These are phyloP conservation scores for Biston stratarius DNA, from an alignment of 2,888 invertebrate genomes.

Conservation along the genomic window DNA sequence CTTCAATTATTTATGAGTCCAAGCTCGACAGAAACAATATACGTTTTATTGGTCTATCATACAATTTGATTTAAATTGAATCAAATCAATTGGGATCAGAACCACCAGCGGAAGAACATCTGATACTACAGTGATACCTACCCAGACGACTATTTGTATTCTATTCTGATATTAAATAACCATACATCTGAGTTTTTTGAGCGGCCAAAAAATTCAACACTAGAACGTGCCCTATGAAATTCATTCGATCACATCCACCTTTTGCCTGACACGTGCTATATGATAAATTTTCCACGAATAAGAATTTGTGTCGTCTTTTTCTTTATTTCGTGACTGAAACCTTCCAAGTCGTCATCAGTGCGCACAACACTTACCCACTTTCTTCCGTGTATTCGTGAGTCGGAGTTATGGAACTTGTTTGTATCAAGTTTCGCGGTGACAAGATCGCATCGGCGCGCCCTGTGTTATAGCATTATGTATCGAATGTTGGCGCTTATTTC, in stretches of 20 bases:
- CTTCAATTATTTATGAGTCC: no score
- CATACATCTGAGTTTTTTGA: no score
- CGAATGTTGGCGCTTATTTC: slow-evolving; percentile 29
- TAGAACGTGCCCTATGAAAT: neutral
- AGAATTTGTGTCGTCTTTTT: neutral
- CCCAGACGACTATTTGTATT: no score
- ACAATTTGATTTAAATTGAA: no score
- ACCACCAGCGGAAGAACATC: no score
- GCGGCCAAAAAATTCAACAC: neutral
- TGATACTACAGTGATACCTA: no score
- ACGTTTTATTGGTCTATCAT: no score
- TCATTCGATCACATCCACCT: neutral
- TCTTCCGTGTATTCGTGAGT: slow-evolving; percentile 45
- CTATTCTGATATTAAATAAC: no score
- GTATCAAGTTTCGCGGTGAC: slow-evolving; percentile 39
- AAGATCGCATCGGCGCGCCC: slow-evolving; percentile 29
- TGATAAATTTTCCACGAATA: neutral
- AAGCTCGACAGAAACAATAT: no score
- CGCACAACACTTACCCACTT: slow-evolving; percentile 37
- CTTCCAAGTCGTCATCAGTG: slow-evolving; percentile 13
- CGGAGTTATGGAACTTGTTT: slow-evolving; percentile 38
- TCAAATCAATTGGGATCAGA: no score
- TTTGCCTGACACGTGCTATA: neutral
- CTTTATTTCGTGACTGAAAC: slow-evolving; percentile 1
- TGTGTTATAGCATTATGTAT: slow-evolving; percentile 29